Evolutionary conservation across 1,140 invertebrate species (phyloP).

Genomic region (Centruroides sculpturatus): DNA sequence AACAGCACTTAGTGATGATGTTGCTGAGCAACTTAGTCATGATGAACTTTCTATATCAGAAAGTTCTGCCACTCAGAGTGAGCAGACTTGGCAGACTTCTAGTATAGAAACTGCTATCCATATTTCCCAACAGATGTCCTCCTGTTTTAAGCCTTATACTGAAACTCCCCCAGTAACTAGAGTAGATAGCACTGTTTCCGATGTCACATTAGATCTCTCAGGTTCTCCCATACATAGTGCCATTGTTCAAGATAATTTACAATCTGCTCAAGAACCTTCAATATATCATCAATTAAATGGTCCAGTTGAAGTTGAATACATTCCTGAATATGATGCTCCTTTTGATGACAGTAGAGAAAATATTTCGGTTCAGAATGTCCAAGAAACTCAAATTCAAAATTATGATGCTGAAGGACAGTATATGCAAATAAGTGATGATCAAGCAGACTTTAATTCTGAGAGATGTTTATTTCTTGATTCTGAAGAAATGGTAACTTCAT

Average conservation of each 20-base stretch:
- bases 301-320: conserved; percentile 40
- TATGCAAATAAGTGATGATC: conserved; percentile 1
- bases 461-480: conserved; percentile 1
- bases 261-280: neutral
- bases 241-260: neutral
- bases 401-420: conserved; percentile 12
- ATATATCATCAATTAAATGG: conserved; percentile 28
- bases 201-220: neutral
- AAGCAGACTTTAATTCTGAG: conserved; percentile 2
- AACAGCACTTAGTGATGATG: neutral
- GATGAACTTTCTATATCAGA: conserved; percentile 18
- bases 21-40: conserved; percentile 4
- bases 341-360: conserved; percentile 3
- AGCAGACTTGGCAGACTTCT: conserved; percentile 18
- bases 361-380: neutral
- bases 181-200: neutral
- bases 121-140: neutral
- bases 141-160: neutral
- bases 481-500: too few species aligned
- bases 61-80: conserved; percentile 16
- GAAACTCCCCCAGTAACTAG: neutral
- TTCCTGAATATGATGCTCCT: conserved; percentile 32
- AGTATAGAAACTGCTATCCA: conserved; percentile 16
- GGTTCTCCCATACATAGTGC: too few species aligned
- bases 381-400: too few species aligned